These are phyloP conservation scores for Phenganax subtilis DNA, from an alignment of 92 coral and sea anemone genomes.

Conservation along the genomic window DNA sequence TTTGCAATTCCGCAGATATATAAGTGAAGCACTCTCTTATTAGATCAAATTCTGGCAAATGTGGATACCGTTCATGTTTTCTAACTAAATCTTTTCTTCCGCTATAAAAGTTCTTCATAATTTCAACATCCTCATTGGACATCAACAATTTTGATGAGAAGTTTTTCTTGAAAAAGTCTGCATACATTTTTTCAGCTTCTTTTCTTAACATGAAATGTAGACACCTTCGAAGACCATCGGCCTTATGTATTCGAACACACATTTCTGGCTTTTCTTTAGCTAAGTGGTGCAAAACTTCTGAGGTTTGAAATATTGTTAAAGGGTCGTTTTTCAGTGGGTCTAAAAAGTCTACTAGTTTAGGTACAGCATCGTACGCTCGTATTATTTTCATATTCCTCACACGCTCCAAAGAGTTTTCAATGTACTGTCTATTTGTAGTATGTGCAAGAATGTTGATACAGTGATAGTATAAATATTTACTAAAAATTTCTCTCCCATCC, in stretches of 20 bases:
- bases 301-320: conserved; percentile 15
- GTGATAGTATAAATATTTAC: conserved; percentile 20
- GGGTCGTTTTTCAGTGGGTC: conserved; percentile 15
- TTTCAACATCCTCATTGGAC: conserved; percentile 20
- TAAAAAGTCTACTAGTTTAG: conserved; percentile 16
- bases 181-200: conserved; percentile 9
- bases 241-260: neutral
- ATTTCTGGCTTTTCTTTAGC: neutral
- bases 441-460: conserved; percentile 21
- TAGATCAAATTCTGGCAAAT: neutral
- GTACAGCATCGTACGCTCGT: conserved; percentile 1
- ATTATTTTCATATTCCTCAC: conserved; percentile 13
- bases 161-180: conserved; percentile 23
- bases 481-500: neutral
- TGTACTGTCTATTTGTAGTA: conserved; percentile 11
- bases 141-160: neutral
- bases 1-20: conserved; percentile 9
- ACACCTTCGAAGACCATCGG: conserved; percentile 20
- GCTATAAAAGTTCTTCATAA: conserved; percentile 11
- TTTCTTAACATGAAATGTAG: conserved; percentile 23
- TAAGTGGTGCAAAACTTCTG: conserved; percentile 17
- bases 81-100: conserved; percentile 6
- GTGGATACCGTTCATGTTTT: conserved; percentile 11
- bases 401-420: conserved; percentile 4
- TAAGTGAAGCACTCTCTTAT: conserved; percentile 18